Base-by-base conservation (phyloP, 2,113 vertebrate species). In the Pollachius pollachius region DNA sequence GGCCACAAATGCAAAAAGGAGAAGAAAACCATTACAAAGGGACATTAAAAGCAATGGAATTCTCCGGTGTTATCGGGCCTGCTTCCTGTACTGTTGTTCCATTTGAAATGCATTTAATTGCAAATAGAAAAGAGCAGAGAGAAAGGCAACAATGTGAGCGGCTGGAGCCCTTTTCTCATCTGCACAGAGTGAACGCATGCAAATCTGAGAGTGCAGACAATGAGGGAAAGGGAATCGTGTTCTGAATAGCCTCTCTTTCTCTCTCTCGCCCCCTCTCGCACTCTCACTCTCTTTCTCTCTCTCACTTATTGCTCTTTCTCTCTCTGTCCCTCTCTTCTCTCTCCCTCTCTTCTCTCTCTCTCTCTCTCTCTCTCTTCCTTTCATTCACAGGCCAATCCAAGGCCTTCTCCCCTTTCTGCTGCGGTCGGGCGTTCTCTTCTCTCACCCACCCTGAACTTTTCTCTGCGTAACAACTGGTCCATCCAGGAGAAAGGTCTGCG, bases 101-200 rank as follows among this genome's bases (percentile, higher is more conserved):
- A 87, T 92, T 92, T 92, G 89, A 93, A 93, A 93, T 92, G 90
- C 91, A 93, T 92, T 93, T 92, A 92, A 93, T 92, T 93, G 91
- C 92, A 93, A 93, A 92, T 92, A 93, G 89, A 93, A 90, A 91
- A 89, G 88, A 88, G 77, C 83, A 83, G 85, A 85, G 84, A 85
- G 89, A 87, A 89, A 81, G 88, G 85, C 87, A 84, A 91, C 88
- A 90, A 89, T 88, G 88, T 81, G 37, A 78, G 79, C 73, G 85
- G 84, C 88, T 89, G 80, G 89, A 91, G 89, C 89, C 76, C 85
- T 91, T 89, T 87, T 81, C 90, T 91, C 85, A 84, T 90, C 86
- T 80, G 87, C 85, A 86, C 86, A 81, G 82, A 91, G 87, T 79
- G 87, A 84, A 83, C 78, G 81, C 87, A 91, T 93, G 90, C 88